These are phyloP conservation scores for Toxostoma redivivum DNA, from an alignment of 2,113 vertebrate species.

Conservation along the genomic window DNA sequence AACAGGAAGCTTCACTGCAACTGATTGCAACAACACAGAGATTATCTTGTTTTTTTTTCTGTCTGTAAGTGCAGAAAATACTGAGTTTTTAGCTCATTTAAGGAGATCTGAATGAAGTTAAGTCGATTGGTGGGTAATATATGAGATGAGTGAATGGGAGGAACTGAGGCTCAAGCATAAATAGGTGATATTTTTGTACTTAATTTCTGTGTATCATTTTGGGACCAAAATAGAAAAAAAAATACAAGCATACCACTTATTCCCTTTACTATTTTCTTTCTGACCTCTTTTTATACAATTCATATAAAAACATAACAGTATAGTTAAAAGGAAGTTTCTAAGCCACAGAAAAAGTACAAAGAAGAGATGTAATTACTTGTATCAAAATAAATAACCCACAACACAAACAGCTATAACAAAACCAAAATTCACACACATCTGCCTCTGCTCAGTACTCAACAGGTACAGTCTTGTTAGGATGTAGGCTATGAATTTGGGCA, in stretches of 20 bases:
- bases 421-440: neutral
- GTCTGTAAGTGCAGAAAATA: neutral
- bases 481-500: neutral
- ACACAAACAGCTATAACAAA: neutral
- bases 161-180: neutral
- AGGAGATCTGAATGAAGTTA: neutral
- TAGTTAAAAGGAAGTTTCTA: neutral
- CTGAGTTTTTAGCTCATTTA: neutral
- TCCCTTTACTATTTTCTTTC: neutral
- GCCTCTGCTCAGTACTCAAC: neutral
- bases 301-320: neutral
- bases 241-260: neutral
- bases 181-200: neutral
- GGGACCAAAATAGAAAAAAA: neutral
- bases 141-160: neutral
- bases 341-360: neutral
- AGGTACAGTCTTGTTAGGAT: neutral
- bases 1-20: neutral
- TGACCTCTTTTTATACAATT: neutral
- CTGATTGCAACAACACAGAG: neutral
- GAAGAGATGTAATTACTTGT: neutral
- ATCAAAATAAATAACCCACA: neutral
- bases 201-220: neutral
- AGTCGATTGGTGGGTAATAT: neutral
- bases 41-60: neutral